These are phyloP conservation scores for Drosophila insularis DNA, from an alignment of 1,140 invertebrate species.

Conservation along the genomic window DNA sequence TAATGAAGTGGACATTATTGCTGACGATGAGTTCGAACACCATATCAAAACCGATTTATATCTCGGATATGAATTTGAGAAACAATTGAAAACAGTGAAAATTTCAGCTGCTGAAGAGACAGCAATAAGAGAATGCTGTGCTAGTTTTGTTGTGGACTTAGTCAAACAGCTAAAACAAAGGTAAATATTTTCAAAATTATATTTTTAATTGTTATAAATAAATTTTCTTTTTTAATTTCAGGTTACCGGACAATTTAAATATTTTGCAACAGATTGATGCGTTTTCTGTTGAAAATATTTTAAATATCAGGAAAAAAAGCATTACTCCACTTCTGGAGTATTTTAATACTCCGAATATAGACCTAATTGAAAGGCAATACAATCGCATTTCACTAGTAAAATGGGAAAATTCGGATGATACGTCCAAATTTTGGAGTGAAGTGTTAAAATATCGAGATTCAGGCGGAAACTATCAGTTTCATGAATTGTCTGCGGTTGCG, in stretches of 20 bases:
- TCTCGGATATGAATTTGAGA: neutral
- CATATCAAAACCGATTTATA: constrained; percentile 8
- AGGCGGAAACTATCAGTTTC: constrained; percentile 2
- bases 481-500: constrained; percentile 2
- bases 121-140: constrained; percentile 12
- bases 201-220: constrained; percentile 3
- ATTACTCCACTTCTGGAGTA: constrained; percentile 1
- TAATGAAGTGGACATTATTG: constrained; percentile 13
- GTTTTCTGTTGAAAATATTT: constrained; percentile 6
- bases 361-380: constrained; percentile 1
- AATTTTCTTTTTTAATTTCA: constrained; percentile 1
- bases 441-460: constrained; percentile 2
- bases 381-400: constrained; percentile 2
- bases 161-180: constrained; percentile 10
- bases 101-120: neutral
- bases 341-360: neutral
- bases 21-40: constrained; percentile 4
- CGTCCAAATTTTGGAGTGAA: constrained; percentile 1
- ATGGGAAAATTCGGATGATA: constrained; percentile 2
- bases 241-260: constrained; percentile 7
- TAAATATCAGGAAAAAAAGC: constrained; percentile 2
- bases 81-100: constrained; percentile 1
- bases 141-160: constrained; percentile 12
- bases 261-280: constrained; percentile 8
- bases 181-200: constrained; percentile 2